Evolutionary conservation across 2,888 invertebrate genomes (phyloP).

Genomic region (Loripinus fragilis): DNA sequence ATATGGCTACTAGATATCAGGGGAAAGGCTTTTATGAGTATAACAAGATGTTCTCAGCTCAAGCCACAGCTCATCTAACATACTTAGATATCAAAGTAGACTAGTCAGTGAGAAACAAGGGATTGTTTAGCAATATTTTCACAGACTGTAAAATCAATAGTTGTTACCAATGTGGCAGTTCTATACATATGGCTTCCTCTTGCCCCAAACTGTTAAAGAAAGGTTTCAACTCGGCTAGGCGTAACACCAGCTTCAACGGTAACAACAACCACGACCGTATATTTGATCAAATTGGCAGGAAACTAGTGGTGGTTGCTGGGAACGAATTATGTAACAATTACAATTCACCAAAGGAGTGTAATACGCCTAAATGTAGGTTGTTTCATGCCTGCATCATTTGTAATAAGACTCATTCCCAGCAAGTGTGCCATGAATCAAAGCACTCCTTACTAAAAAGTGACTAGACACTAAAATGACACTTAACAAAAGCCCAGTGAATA

Average conservation of each 20-base stretch:
- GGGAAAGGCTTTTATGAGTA: slow-evolving; percentile 43
- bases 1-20: slow-evolving; percentile 36
- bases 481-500: background rate
- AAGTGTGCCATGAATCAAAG: background rate
- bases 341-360: background rate
- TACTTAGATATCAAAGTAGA: slow-evolving; percentile 17
- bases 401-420: background rate
- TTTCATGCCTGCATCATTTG: background rate
- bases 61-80: slow-evolving; percentile 31
- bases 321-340: slow-evolving; percentile 12
- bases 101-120: slow-evolving; percentile 31
- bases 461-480: background rate
- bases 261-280: background rate
- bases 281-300: background rate
- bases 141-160: slow-evolving; percentile 4
- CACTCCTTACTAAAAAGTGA: background rate
- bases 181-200: slow-evolving; percentile 20
- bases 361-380: background rate
- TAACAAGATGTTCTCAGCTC: slow-evolving; percentile 29
- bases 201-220: slow-evolving; percentile 10
- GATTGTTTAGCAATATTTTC: slow-evolving; percentile 22
- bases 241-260: background rate
- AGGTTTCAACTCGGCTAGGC: background rate
- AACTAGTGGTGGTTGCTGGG: background rate
- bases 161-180: slow-evolving; percentile 22